Evolutionary conservation across 2,888 invertebrate species (phyloP), one percentile per base, ranked within the genome.

Genomic region (Automeris io): DNA sequence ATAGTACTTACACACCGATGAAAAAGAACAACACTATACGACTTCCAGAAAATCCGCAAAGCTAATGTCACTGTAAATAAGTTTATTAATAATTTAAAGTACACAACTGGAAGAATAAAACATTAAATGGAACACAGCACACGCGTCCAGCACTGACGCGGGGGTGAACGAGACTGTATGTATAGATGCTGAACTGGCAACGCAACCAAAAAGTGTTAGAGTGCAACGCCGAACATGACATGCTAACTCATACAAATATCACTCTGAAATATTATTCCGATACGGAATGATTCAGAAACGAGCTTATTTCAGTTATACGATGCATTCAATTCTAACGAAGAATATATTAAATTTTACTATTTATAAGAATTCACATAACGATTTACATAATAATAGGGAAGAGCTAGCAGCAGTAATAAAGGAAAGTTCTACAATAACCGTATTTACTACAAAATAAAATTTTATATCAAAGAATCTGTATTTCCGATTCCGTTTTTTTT

Each of bases 161-260:
- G 58, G 64, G 61, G 61, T 61, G 57, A 66, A 54, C 71, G 68
- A 61, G 60, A 78, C 78, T 78, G 68, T 60, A 58, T 47, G 47
- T 60, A 58, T 47, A 46, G 35, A 46, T 46, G 46, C 48, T 54
- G 48, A 50, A 50, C 48, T 40, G 54, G 47, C 55, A 49, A 48
- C 49, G 56, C 56, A 56, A 54, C 53, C 44, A 46, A 54, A 50
- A 49, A 43, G 51, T 54, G 61, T 55, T 60, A 57, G 54, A 49
- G 50, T 60, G 59, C 49, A 59, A 56, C 55, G 18, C 37, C 33
- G 12, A 21, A 16, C 51, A 51, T 52, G 41, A 51, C 47, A 47
- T 46, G 44, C 49, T 38, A 48, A 53, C 45, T 46, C 37, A 19
- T 40, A 41, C 41, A 39, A 49, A 41, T 31, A 6, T 29, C 37